These are phyloP conservation scores for Phrynosoma platyrhinos DNA, from an alignment of 2,113 vertebrate species.

Conservation along the genomic window DNA sequence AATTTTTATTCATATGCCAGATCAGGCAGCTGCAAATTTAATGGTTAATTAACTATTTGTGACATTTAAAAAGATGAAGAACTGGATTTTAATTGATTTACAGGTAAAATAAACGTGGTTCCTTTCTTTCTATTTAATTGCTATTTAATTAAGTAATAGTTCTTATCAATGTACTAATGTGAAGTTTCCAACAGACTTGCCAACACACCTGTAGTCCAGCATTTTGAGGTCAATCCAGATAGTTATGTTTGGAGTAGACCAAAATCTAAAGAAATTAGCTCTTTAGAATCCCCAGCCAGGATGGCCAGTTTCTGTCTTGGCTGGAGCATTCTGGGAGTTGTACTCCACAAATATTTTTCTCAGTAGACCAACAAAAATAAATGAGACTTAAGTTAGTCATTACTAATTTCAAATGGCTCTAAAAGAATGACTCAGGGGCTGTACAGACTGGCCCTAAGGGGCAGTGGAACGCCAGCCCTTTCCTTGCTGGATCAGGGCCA, in stretches of 20 bases:
- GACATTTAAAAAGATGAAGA: background rate
- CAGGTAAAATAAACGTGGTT: background rate
- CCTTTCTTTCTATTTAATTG: background rate
- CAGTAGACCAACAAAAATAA: too few species aligned
- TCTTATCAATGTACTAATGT: background rate
- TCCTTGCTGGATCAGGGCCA: too few species aligned
- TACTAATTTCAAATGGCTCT: too few species aligned
- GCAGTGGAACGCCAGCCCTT: too few species aligned
- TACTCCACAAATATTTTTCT: too few species aligned
- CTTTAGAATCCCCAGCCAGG: too few species aligned
- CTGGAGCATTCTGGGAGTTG: too few species aligned
- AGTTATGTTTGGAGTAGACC: background rate
- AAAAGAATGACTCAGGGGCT: too few species aligned
- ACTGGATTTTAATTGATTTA: background rate
- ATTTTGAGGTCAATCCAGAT: background rate
- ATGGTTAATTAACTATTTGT: background rate
- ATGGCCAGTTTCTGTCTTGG: too few species aligned
- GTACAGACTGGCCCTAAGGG: too few species aligned
- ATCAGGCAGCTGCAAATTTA: background rate
- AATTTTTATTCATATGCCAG: slow-evolving; percentile 5
- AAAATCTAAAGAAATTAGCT: too few species aligned
- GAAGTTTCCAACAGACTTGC: background rate
- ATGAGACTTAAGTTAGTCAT: too few species aligned
- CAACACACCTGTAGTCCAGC: background rate
- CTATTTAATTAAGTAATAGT: background rate